These are phyloP conservation scores for Corbicula japonica DNA, from an alignment of 2,888 invertebrate species.

Conservation along the genomic window DNA sequence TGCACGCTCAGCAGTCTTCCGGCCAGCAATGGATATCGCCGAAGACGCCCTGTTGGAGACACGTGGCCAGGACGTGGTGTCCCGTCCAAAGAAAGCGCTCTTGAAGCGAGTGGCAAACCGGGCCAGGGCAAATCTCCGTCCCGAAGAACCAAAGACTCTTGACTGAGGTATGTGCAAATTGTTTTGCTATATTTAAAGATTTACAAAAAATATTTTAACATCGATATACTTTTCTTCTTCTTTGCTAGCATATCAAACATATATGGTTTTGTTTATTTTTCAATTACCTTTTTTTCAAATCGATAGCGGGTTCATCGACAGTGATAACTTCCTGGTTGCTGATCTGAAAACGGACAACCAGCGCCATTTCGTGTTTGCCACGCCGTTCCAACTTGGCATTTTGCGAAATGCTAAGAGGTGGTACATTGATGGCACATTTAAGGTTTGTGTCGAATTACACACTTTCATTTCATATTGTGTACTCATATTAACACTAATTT, in stretches of 20 bases:
- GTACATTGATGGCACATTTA: too few species aligned
- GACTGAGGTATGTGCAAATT: background rate
- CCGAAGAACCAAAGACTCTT: background rate
- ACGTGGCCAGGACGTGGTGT: background rate
- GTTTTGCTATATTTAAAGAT: constrained; percentile 1
- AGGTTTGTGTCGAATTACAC: background rate
- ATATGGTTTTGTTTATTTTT: background rate
- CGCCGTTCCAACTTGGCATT: too few species aligned
- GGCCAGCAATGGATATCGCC: background rate
- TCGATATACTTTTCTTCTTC: too few species aligned
- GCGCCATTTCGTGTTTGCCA: too few species aligned
- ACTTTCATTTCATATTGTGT: background rate
- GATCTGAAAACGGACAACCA: too few species aligned
- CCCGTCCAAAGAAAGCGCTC: constrained; percentile 1
- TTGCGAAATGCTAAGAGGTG: too few species aligned
- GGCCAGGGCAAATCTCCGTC: background rate
- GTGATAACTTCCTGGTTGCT: too few species aligned
- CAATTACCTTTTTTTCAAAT: constrained; percentile 4
- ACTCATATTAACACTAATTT: background rate
- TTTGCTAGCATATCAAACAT: constrained; percentile 1
- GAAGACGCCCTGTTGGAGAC: constrained; percentile 9
- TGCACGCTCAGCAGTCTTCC: background rate
- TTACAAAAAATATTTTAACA: constrained; percentile 1
- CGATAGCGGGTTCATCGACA: too few species aligned
- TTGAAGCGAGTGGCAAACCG: background rate